Conservation (phyloP, 2,113 vertebrate species). For the Formicarius rufipectus region DNA sequence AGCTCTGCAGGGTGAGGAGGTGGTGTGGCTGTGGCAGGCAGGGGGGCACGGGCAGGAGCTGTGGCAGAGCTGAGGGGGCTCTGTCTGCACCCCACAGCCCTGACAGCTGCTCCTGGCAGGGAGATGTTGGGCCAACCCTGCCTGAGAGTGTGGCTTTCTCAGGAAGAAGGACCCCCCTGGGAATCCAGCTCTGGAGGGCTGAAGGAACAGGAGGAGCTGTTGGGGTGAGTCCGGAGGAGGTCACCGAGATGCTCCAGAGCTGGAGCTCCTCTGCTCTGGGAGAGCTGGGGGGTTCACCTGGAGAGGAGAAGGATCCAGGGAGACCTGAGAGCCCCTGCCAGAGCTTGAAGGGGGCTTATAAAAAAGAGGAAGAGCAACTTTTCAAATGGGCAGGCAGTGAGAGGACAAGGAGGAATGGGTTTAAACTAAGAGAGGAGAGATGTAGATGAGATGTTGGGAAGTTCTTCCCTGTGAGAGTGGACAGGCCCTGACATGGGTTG, state of each 20-base stretch:
- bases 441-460: background rate
- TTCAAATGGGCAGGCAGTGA: background rate
- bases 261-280: background rate
- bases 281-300: background rate
- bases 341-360: background rate
- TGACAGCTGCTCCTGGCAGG: background rate
- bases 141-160: background rate
- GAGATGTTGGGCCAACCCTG: background rate
- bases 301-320: background rate
- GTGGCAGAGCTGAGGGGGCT: too few relatives aligned
- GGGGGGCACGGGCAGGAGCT: too few relatives aligned
- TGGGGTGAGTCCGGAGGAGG: background rate
- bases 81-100: background rate
- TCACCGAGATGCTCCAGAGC: fast-evolving
- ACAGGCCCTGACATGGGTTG: background rate
- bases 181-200: background rate
- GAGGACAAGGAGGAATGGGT: fast-evolving
- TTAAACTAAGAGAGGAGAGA: background rate
- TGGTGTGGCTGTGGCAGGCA: too few relatives aligned
- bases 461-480: fast-evolving
- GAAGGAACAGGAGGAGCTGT: background rate
- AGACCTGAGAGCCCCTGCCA: background rate
- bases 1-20: too few relatives aligned
- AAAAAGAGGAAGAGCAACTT: background rate
- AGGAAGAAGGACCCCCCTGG: background rate